Conservation (phyloP, 2,797 vertebrate species). For the Glyptemys insculpta region DNA sequence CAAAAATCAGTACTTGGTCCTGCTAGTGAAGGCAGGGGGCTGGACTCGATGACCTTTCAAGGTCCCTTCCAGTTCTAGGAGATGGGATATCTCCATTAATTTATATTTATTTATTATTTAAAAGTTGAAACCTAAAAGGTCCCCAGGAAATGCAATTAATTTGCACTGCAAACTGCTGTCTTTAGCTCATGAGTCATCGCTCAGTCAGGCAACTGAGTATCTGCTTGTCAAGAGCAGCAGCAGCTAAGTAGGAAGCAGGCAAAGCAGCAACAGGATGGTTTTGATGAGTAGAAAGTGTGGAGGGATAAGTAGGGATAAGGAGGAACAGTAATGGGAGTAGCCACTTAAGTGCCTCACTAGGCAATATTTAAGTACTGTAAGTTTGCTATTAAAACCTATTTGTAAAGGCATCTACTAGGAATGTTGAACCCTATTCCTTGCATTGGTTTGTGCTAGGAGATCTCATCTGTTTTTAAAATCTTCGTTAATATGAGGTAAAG, state of each 20-base stretch:
- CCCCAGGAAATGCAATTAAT: background rate
- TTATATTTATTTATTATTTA: too few species aligned
- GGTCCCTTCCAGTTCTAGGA: too few species aligned
- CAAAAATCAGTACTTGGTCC: too few species aligned
- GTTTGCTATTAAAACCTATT: background rate
- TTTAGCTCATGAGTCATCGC: background rate
- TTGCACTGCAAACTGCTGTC: background rate
- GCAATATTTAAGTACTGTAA: background rate
- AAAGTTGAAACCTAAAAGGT: background rate
- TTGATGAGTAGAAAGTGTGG: background rate
- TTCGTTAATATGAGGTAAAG: background rate
- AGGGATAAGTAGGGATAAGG: background rate
- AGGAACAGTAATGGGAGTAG: background rate
- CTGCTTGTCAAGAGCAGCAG: background rate
- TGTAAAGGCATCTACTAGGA: background rate
- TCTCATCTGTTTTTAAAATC: background rate
- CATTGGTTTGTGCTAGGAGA: background rate
- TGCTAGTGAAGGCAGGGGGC: too few species aligned
- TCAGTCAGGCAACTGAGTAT: background rate
- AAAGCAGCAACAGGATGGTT: background rate
- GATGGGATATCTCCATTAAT: too few species aligned
- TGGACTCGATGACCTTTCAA: too few species aligned
- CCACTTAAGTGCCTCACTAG: background rate
- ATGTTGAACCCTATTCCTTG: background rate
- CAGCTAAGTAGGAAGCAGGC: background rate